These are phyloP conservation scores for Diloba caeruleocephala DNA, from an alignment of 2,888 invertebrate genomes.

Conservation along the genomic window DNA sequence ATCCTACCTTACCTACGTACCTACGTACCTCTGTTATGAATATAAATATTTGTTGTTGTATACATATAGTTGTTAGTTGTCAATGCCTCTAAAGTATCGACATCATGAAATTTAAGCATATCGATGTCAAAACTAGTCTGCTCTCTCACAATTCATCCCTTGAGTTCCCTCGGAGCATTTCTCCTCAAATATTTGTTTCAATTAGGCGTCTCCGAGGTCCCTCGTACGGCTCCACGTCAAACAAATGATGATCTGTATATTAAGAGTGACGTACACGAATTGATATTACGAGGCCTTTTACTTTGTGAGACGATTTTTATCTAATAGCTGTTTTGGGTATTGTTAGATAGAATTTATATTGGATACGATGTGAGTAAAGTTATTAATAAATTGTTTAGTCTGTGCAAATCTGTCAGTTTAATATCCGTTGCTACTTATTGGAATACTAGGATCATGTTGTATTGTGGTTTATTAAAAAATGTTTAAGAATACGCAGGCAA, in stretches of 20 bases:
- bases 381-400: neutral
- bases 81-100: too few relatives aligned
- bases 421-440: too few relatives aligned
- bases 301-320: constrained; percentile 26
- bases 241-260: constrained; percentile 80
- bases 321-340: constrained; percentile 19
- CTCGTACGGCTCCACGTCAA: constrained; percentile 66
- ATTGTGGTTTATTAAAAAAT: too few relatives aligned
- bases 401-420: too few relatives aligned
- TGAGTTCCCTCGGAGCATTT: constrained; percentile 60
- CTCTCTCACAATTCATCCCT: constrained; percentile 35
- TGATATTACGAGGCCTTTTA: constrained; percentile 50
- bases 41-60: too few relatives aligned
- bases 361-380: neutral
- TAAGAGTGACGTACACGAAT: constrained; percentile 67
- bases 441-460: too few relatives aligned
- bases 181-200: constrained; percentile 86
- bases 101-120: constrained; percentile 19
- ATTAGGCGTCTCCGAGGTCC: constrained; percentile 76
- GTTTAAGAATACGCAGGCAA: too few relatives aligned
- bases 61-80: too few relatives aligned
- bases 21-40: too few relatives aligned
- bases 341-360: constrained; percentile 10
- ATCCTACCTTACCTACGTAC: too few relatives aligned
- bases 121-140: constrained; percentile 33